Base-by-base conservation (phyloP, 1,140 invertebrate genomes). In the Microplitis mediator region DNA sequence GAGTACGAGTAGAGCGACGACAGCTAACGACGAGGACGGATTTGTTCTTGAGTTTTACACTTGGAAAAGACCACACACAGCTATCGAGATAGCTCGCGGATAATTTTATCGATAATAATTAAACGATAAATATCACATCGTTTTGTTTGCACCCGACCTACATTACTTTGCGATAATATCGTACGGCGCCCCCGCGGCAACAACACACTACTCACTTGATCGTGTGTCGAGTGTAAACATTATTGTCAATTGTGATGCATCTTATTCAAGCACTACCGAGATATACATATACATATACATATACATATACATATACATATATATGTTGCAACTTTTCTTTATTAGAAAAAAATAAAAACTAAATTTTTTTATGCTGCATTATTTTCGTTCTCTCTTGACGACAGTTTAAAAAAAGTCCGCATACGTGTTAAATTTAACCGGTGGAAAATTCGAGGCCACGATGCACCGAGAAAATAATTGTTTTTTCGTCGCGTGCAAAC, bases 61-160 rank as follows among this genome's bases (percentile, higher is more conserved):
- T 11, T 45, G 6, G 39, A 16, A 52, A 16, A 50, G 23, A 52
- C 16, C 62, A n/a, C 60, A 50, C 5, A n/a, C 31, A 58, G 72
- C 70, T 74, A 67, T 75, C 64, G 74, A 78, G 74, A 80, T 80
- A 81, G 39, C 39, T 78, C 75, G 75, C 61, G 72, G 71, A 81
- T 79, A 79, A 76, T 82, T 78, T 79, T 79, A 82, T 80, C 77
- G 78, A 82, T 82, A 77, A 82, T 82, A 78, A 81, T 82, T 80
- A 78, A 75, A 78, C 79, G 81, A 81, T 82, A 81, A 81, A 80
- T 45, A 45, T 45, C 39, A 9, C 65, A 73, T 77, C 75, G 79
- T 77, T 78, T 77, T 80, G 78, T 82, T 80, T 79, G 76, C 77
- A 63, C 77, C 76, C 78, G 81, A 82, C 81, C 81, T 81, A 82